phyloP scores from a whole-genome alignment of 2,113 vertebrate species.

The Gallinago undulata region DNA sequence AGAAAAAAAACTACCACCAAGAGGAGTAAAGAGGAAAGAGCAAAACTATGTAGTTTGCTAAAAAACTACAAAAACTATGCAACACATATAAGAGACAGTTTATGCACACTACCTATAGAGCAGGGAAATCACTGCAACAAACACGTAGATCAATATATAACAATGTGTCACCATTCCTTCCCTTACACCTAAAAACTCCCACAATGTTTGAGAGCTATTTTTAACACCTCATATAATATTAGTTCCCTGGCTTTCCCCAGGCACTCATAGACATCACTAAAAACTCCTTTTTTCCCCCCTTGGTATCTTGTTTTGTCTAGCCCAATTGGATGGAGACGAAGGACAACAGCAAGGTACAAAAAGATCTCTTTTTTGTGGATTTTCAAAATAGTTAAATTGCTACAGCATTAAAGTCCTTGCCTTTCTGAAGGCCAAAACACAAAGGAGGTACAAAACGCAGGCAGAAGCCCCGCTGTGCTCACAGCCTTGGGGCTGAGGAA shows the following conservation, averaged over 20 bases:
- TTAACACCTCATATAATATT: neutral
- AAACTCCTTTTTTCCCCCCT: neutral
- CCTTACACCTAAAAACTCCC: neutral
- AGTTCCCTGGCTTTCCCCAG: neutral
- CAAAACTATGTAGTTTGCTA: neutral
- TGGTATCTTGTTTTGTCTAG: neutral
- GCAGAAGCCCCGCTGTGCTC: neutral
- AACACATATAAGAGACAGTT: neutral
- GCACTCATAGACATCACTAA: neutral
- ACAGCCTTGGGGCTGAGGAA: neutral
- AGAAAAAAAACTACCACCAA: neutral
- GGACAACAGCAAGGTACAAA: neutral
- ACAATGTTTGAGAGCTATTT: neutral
- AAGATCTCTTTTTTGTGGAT: accelerated
- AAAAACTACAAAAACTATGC: too few species aligned
- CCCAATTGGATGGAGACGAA: neutral
- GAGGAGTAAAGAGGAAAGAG: neutral
- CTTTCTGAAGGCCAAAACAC: neutral
- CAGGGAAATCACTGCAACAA: neutral
- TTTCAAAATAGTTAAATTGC: neutral
- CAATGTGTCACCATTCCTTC: neutral
- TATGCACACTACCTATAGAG: neutral
- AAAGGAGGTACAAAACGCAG: neutral
- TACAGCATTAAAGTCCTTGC: neutral
- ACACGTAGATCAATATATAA: neutral